Percentiles rank a stretch among this genome's conserved stretches.
Evolutionary conservation across 1,140 invertebrate species (phyloP).

Genomic region (Pararge aegeria): DNA sequence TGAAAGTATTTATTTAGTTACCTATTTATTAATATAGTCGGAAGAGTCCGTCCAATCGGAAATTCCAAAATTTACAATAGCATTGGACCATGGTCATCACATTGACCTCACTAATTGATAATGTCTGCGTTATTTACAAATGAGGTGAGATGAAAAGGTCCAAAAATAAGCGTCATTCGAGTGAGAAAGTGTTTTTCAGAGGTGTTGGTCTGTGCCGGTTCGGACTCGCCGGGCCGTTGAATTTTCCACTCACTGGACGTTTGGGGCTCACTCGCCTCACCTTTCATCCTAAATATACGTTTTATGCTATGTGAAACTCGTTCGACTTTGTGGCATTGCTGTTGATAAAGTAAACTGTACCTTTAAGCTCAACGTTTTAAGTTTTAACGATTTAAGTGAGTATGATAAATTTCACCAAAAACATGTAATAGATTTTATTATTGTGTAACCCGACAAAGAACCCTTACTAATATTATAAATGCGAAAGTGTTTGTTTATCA

Average conservation of each 20-base stretch:
- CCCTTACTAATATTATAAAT: too few species aligned
- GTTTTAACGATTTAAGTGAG: too few species aligned
- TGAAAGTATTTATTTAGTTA: too few species aligned
- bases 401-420: too few species aligned
- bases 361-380: background rate
- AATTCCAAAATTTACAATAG: background rate
- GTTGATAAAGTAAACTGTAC: background rate
- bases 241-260: constrained; percentile 73
- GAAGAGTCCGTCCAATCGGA: too few species aligned
- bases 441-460: too few species aligned
- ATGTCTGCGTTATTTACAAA: constrained; percentile 61
- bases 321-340: background rate
- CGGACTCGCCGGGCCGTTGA: constrained; percentile 69
- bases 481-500: too few species aligned
- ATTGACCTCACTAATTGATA: constrained; percentile 22
- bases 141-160: constrained; percentile 73
- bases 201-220: constrained; percentile 71
- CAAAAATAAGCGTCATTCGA: constrained; percentile 71
- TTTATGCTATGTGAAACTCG: constrained; percentile 27
- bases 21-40: too few species aligned
- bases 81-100: background rate
- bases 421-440: too few species aligned
- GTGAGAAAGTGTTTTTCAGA: constrained; percentile 75
- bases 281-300: constrained; percentile 61
- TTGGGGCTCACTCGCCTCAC: constrained; percentile 62